These are phyloP conservation scores for Nothoprocta pentlandii DNA, from an alignment of 2,113 vertebrate species.

Conservation along the genomic window DNA sequence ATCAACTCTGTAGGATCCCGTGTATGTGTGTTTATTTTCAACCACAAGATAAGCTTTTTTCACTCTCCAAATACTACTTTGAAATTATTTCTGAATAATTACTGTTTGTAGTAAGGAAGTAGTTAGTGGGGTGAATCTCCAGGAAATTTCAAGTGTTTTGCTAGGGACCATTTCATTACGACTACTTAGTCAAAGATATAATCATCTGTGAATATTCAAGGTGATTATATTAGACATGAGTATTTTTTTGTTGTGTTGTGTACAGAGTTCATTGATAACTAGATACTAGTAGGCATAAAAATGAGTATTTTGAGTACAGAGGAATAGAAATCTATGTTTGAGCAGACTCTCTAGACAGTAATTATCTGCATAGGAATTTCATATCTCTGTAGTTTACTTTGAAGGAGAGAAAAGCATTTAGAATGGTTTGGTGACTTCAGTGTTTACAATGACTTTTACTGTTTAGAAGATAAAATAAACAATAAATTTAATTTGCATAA, in stretches of 20 bases:
- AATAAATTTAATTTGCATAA: conserved; percentile 70
- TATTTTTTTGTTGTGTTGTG: neutral
- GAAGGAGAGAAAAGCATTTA: conserved; percentile 21
- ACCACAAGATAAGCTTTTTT: neutral
- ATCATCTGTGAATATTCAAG: neutral
- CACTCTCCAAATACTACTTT: neutral
- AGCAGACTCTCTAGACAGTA: neutral
- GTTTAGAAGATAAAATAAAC: conserved; percentile 63
- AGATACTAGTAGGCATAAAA: neutral
- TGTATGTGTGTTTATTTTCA: neutral
- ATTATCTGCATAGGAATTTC: neutral
- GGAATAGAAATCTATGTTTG: neutral
- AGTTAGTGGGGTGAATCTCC: neutral
- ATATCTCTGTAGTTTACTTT: conserved; percentile 17
- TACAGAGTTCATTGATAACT: neutral
- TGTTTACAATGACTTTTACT: conserved; percentile 64
- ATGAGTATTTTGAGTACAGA: neutral
- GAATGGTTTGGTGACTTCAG: conserved; percentile 35
- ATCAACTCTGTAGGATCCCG: neutral
- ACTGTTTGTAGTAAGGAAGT: neutral
- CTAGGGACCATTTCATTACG: neutral
- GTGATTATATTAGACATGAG: neutral
- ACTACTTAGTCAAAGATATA: neutral
- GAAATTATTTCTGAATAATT: neutral
- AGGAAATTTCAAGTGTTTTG: neutral